Base-by-base conservation (phyloP, 2,113 vertebrate species). In the Prunella himalayana region DNA sequence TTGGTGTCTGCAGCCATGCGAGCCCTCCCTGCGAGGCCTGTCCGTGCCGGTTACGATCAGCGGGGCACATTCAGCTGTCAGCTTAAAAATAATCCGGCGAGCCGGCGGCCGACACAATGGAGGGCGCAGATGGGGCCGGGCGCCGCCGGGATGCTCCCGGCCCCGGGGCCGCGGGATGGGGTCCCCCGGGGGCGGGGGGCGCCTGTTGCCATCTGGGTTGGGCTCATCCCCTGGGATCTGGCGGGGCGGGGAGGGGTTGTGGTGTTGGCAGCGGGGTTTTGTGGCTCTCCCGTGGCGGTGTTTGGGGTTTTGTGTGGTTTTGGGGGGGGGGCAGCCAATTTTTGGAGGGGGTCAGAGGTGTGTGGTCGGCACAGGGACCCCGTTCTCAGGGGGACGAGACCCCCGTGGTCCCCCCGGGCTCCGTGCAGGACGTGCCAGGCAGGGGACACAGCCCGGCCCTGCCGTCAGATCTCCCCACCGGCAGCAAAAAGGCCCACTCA, bases 21-120 rank as follows among this genome's bases (percentile, higher is more conserved):
- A 10, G 1, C 37, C 64, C 63, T 69, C 31, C 64, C 60, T 28
- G 25, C 12, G 1, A 8, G 75, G 63, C 80, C 63, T 97, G 96
- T 94, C 96, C 1, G 81, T 1, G 70, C 90, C 39, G 87, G 56
- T 97, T 95, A 97, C 14, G 42, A 60, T 97, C 96, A 97, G 69
- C 73, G 9, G 95, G 93, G 93, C 95, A 84, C 96, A 84, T 96
- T 94, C 95, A 97, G 96, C 96, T 97, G 96, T 96, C 96, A 95
- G 95, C 95, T 97, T 96, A 96, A 96, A 96, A 96, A 95, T 97
- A 96, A 96, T 95, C 96, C 95, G 1, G 50, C 59, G 39, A 57
- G 92, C 84, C 90, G 69, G 69, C 70, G 19, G 79, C 50, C 47
- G 70, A 65, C 89, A 96, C 96, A 96, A 96, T 83, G 91, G 93